A percentile compares a stretch with the other conserved stretches of the same genome.
Evolutionary conservation across 2,888 invertebrate genomes (phyloP).

Genomic region (Leuctra nigra): DNA sequence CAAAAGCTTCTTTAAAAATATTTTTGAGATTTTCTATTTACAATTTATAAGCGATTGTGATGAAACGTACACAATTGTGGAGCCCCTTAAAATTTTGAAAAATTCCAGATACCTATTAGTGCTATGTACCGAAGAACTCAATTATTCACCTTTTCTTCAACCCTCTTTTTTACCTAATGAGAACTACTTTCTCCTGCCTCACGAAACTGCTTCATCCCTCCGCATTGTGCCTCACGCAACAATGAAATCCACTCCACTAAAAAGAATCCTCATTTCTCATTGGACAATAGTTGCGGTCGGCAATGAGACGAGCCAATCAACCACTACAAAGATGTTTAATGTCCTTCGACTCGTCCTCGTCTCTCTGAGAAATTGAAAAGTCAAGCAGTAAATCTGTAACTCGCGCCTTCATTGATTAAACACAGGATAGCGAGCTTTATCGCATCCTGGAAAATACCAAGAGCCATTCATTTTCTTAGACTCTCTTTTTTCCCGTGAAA

Average conservation of each 20-base stretch:
- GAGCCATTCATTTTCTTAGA: background rate
- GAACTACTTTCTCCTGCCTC: no score
- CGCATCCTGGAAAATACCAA: background rate
- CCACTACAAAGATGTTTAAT: constrained; percentile 3
- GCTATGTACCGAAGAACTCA: no score
- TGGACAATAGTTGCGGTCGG: background rate
- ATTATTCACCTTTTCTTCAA: no score
- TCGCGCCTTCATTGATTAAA: background rate
- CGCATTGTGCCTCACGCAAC: constrained; percentile 5
- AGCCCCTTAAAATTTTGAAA: no score
- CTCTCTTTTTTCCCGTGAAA: background rate
- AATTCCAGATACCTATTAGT: no score
- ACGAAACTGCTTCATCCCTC: background rate
- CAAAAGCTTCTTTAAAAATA: no score
- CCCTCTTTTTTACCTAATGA: no score
- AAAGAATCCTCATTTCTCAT: constrained; percentile 10
- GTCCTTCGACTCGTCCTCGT: background rate
- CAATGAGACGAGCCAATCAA: background rate
- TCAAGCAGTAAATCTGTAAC: constrained; percentile 6
- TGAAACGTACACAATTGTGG: no score
- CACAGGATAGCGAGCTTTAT: background rate
- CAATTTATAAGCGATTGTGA: no score
- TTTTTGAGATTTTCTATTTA: no score
- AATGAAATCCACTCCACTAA: constrained; percentile 4
- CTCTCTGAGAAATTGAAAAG: constrained; percentile 13